These are phyloP conservation scores for Oscheius sp. DNA, from an alignment of 2,888 invertebrate genomes.

Conservation along the genomic window DNA sequence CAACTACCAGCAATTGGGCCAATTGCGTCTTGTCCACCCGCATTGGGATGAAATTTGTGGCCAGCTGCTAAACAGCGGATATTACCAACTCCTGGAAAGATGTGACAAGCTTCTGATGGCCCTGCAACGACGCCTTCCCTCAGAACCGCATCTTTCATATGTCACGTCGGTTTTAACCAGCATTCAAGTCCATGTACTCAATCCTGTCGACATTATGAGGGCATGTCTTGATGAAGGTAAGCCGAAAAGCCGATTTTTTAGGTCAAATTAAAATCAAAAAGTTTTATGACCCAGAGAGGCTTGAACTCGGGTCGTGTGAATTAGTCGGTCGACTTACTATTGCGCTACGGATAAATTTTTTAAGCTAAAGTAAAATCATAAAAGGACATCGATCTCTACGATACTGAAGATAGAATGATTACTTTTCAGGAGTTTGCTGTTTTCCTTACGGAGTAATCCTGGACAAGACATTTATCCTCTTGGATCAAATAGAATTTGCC, in stretches of 20 bases:
- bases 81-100: constrained; percentile 64
- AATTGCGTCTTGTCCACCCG: constrained; percentile 67
- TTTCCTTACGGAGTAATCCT: constrained; percentile 70
- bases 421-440: constrained; percentile 66
- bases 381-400: too few species aligned
- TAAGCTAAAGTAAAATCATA: too few species aligned
- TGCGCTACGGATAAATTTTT: too few species aligned
- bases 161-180: constrained; percentile 66
- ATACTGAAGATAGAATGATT: too few species aligned
- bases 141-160: constrained; percentile 55
- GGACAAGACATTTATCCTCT: constrained; percentile 63
- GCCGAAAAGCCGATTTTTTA: too few species aligned
- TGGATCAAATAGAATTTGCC: constrained; percentile 56
- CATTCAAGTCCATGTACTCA: constrained; percentile 70
- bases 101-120: constrained; percentile 60
- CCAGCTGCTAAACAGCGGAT: constrained; percentile 68
- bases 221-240: constrained; percentile 70
- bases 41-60: constrained; percentile 72
- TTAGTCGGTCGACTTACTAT: too few species aligned
- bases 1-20: constrained; percentile 60
- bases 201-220: constrained; percentile 70
- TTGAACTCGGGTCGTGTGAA: too few species aligned
- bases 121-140: constrained; percentile 53
- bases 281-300: too few species aligned
- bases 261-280: too few species aligned